phyloP scores from a whole-genome alignment of 92 coral and sea anemone species.

The Siderastrea siderea region DNA sequence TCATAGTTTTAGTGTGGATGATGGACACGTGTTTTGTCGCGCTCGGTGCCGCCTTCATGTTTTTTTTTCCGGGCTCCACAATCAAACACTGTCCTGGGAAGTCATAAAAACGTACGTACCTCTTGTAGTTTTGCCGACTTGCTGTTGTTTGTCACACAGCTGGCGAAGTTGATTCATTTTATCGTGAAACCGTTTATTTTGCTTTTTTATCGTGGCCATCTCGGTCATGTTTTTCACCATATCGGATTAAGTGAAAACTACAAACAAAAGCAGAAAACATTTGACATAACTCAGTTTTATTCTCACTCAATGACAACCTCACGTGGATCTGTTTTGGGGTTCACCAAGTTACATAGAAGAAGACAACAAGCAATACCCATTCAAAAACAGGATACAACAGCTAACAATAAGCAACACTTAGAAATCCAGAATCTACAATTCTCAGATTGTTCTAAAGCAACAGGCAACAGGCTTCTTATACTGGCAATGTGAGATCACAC shows the following conservation, averaged over 20 bases:
- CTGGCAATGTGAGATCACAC: too few species aligned
- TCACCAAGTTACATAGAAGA: too few species aligned
- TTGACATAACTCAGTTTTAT: background rate
- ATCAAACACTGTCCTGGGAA: background rate
- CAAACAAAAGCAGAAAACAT: background rate
- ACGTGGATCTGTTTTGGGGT: too few species aligned
- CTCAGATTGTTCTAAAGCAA: too few species aligned
- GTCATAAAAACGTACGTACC: constrained; percentile 58
- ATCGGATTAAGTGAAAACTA: constrained; percentile 21
- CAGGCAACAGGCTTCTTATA: too few species aligned
- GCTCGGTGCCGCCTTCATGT: background rate
- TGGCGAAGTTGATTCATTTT: constrained; percentile 88
- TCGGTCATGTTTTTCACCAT: constrained; percentile 66
- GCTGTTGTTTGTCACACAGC: constrained; percentile 84
- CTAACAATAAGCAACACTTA: too few species aligned
- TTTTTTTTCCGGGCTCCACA: background rate
- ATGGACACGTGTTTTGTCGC: background rate
- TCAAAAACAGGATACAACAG: too few species aligned
- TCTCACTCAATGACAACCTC: too few species aligned
- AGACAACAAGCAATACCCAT: too few species aligned
- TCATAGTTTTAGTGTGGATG: background rate
- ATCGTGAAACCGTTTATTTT: constrained; percentile 87
- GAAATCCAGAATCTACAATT: too few species aligned
- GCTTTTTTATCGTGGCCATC: constrained; percentile 82
- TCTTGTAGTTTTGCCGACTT: constrained; percentile 72